phyloP scores from a whole-genome alignment of 2,113 vertebrate species.

The Cichladusa arquata region DNA sequence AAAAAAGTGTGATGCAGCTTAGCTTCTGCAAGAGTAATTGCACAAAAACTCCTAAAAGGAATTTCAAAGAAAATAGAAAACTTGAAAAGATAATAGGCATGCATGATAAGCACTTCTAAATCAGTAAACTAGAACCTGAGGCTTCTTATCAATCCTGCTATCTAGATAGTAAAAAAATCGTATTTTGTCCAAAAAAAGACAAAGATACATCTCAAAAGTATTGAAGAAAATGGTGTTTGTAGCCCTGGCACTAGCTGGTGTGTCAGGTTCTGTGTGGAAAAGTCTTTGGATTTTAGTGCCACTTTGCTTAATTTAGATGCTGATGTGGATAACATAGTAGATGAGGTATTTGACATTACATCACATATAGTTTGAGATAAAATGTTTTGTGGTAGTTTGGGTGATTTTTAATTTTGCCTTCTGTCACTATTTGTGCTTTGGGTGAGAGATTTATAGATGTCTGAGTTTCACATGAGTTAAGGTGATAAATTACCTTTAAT shows the following conservation, averaged over 20 bases:
- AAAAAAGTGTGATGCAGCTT: background rate
- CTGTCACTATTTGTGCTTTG: background rate
- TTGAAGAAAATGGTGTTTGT: background rate
- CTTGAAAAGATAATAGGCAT: background rate
- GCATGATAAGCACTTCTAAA: background rate
- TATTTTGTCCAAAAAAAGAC: background rate
- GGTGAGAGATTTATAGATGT: constrained; percentile 11
- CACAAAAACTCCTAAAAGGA: background rate
- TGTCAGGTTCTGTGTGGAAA: background rate
- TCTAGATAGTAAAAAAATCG: background rate
- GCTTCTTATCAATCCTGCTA: background rate
- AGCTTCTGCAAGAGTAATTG: background rate
- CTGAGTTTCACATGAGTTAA: constrained; percentile 20
- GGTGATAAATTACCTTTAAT: constrained; percentile 12
- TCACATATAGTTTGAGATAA: background rate
- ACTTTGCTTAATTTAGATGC: background rate
- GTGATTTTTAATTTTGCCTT: constrained; percentile 6
- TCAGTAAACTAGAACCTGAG: background rate
- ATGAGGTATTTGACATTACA: background rate
- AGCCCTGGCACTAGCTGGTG: background rate
- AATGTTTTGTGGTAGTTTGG: background rate
- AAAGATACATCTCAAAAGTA: background rate
- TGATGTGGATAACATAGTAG: background rate
- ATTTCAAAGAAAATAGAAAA: background rate
- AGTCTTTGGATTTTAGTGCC: background rate